Percentiles rank a stretch among this genome's conserved stretches.
phyloP scores from a whole-genome alignment of 2,797 vertebrate species.

The Ctenosaura bakeri region DNA sequence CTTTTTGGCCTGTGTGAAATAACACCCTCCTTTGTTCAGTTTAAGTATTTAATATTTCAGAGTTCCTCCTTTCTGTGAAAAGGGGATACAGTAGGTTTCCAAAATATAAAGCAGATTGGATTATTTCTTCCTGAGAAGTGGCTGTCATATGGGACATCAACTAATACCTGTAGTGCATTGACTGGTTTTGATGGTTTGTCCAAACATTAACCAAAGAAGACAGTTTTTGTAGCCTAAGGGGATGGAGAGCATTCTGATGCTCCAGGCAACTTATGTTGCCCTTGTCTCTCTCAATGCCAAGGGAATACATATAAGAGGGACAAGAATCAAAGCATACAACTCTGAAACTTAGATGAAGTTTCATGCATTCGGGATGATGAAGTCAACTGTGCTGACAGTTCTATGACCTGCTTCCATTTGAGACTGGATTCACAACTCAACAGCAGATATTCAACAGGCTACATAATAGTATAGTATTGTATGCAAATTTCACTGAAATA shows the following conservation, averaged over 20 bases:
- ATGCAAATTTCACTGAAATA: neutral
- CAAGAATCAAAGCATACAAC: neutral
- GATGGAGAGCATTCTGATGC: neutral
- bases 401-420: neutral
- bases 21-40: neutral
- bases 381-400: neutral
- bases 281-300: neutral
- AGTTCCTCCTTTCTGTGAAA: no score
- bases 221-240: slow-evolving; percentile 16
- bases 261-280: slow-evolving; percentile 23
- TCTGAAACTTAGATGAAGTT: slow-evolving; percentile 4
- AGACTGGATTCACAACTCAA: neutral
- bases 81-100: no score
- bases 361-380: neutral
- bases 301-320: slow-evolving; percentile 18
- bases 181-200: slow-evolving; percentile 5
- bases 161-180: neutral
- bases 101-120: neutral
- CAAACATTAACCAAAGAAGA: slow-evolving; percentile 3
- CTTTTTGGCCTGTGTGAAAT: no score
- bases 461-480: neutral
- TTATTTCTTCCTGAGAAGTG: neutral
- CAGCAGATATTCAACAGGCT: neutral
- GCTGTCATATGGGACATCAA: neutral
- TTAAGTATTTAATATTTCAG: no score